Base-by-base conservation (phyloP, 2,113 vertebrate species). In the Irena cyanogastra region DNA sequence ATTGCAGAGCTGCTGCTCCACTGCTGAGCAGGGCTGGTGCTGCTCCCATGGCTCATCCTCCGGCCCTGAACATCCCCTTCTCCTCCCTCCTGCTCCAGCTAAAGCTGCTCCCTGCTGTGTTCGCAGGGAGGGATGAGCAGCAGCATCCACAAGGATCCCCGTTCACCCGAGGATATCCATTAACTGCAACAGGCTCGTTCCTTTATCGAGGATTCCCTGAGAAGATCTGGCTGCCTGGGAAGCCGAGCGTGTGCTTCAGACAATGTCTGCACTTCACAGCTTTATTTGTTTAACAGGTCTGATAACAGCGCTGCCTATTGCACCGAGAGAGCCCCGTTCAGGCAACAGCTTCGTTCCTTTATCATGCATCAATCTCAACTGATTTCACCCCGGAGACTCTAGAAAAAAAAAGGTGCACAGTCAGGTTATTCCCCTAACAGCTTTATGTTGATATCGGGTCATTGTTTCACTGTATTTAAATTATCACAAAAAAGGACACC, bases 231-330 rank as follows among this genome's bases (percentile, higher is more conserved):
- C 81, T 87, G 69, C 92, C 79, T 53, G 78, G 88, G 59, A 94
- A 93, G 68, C 78, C 7, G 21, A 2, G 11, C 3, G 3, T 31
- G 79, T 60, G 77, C 87, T 74, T 89, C 92, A 90, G 83, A 89
- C 76, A 86, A 37, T 59, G 94, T 96, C 93, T 94, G 90, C 86
- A 78, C 95, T 95, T 94, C 95, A 93, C 83, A 89, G 95, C 76
- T 97, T 66, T 92, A 75, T 96, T 95, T 92, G 93, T 93, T 87
- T 93, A 95, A 92, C 93, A 91, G 93, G 68, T 30, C 93, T 90
- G 96, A 96, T 96, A 97, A 89, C 90, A 93, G 95, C 86, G 61
- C 92, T 95, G 94, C 83, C 93, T 49, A 49, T 71, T 68, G 82
- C 96, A 71, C 76, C 16, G 18, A 61, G 77, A 91, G 91, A 72